Conservation (phyloP, 2,888 invertebrate species). For the Ryuthela nishihirai region DNA sequence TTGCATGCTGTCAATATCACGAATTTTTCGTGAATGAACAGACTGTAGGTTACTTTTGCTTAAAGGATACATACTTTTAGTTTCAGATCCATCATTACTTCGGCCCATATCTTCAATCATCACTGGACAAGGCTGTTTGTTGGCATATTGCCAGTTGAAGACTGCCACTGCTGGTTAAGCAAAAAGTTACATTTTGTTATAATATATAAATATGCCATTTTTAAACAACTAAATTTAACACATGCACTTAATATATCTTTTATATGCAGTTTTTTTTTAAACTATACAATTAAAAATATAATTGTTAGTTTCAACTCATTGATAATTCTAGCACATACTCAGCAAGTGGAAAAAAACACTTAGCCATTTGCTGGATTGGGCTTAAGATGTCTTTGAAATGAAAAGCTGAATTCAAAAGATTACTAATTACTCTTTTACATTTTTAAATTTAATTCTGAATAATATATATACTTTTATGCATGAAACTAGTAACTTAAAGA, state of each 20-base stretch:
- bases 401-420: no score
- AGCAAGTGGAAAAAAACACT: no score
- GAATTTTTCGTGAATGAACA: constrained; percentile 12
- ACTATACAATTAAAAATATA: neutral
- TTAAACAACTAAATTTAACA: no score
- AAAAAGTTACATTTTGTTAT: no score
- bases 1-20: constrained; percentile 13
- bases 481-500: no score
- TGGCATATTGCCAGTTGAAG: constrained; percentile 42
- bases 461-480: no score
- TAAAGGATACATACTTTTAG: constrained; percentile 40
- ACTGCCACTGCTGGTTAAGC: constrained; percentile 42
- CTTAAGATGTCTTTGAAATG: no score
- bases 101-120: constrained; percentile 44
- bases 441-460: no score
- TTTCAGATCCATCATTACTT: constrained; percentile 35
- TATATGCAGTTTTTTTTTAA: neutral
- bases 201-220: no score
- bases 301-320: neutral
- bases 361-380: no score
- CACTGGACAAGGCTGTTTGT: constrained; percentile 44
- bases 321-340: constrained; percentile 3
- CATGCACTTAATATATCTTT: neutral
- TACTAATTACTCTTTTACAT: no score
- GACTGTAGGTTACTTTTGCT: constrained; percentile 26